A percentile compares a stretch with the other conserved stretches of the same genome.
phyloP scores from a whole-genome alignment of 1,140 invertebrate species.

The Spodoptera frugiperda region DNA sequence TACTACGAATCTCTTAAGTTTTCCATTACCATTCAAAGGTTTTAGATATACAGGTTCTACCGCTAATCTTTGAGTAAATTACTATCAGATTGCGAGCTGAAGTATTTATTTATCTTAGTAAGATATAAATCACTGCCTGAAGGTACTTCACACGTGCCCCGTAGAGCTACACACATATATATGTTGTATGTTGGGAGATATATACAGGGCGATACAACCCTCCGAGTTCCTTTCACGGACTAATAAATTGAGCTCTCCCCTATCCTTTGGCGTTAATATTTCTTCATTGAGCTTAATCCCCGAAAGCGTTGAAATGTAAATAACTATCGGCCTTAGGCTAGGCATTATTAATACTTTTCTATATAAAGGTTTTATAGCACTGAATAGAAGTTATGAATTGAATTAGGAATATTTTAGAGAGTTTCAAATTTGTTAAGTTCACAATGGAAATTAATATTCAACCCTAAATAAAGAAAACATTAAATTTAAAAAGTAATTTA shows the following conservation, averaged over 20 bases:
- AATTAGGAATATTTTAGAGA: no score
- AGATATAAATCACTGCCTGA: slow-evolving; percentile 27
- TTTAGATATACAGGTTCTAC: background rate
- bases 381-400: no score
- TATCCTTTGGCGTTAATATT: slow-evolving; percentile 30
- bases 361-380: background rate
- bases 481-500: no score
- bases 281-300: slow-evolving; percentile 23
- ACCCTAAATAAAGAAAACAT: no score
- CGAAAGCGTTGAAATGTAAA: background rate
- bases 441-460: background rate
- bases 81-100: slow-evolving; percentile 9
- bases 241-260: slow-evolving; percentile 31
- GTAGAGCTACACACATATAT: no score
- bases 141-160: slow-evolving; percentile 9
- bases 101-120: slow-evolving; percentile 18
- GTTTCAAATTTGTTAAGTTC: no score
- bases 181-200: background rate
- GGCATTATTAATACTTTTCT: background rate
- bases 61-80: slow-evolving; percentile 28
- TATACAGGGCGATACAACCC: background rate
- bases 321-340: background rate
- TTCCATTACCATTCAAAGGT: no score
- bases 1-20: no score
- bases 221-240: slow-evolving; percentile 11